phyloP scores from a whole-genome alignment of 2,888 invertebrate genomes.

The Siphlonurus alternatus region DNA sequence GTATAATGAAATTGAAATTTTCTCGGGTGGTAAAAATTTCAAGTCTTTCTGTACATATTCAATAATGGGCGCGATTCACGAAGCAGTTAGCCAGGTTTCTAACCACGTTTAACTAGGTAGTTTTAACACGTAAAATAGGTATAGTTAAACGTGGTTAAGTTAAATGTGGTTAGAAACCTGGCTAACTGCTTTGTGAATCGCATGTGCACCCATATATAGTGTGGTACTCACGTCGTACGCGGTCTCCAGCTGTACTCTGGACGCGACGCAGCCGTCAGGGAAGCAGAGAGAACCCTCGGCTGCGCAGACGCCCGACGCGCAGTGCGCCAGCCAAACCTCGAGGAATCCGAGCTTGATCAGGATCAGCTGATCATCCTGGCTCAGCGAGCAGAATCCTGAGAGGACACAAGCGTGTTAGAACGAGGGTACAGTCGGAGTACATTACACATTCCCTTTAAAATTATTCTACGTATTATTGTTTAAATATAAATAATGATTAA shows the following conservation, averaged over 20 bases:
- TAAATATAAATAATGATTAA: too few relatives aligned
- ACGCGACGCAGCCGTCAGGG: constrained; percentile 75
- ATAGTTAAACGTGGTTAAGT: too few relatives aligned
- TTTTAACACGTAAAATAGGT: too few relatives aligned
- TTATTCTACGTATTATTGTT: not conserved
- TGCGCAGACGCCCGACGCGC: constrained; percentile 60
- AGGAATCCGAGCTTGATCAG: constrained; percentile 93
- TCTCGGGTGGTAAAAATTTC: too few relatives aligned
- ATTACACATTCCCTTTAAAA: not conserved
- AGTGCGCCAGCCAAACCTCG: constrained; percentile 86
- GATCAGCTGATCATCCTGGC: constrained; percentile 92
- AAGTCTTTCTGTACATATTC: too few relatives aligned
- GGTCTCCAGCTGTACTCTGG: constrained; percentile 63
- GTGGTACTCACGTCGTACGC: constrained; percentile 74
- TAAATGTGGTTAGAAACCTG: too few relatives aligned
- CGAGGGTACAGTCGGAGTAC: not conserved
- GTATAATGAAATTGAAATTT: too few relatives aligned
- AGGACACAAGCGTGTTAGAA: constrained; percentile 6
- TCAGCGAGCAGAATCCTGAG: constrained; percentile 63
- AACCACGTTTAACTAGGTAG: too few relatives aligned
- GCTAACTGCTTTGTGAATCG: too few relatives aligned
- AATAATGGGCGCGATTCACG: too few relatives aligned
- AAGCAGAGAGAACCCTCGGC: constrained; percentile 56
- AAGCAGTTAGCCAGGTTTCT: too few relatives aligned
- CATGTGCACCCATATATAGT: too few relatives aligned